Base-by-base conservation (phyloP, 2,113 vertebrate species). In the Sitta europaea region DNA sequence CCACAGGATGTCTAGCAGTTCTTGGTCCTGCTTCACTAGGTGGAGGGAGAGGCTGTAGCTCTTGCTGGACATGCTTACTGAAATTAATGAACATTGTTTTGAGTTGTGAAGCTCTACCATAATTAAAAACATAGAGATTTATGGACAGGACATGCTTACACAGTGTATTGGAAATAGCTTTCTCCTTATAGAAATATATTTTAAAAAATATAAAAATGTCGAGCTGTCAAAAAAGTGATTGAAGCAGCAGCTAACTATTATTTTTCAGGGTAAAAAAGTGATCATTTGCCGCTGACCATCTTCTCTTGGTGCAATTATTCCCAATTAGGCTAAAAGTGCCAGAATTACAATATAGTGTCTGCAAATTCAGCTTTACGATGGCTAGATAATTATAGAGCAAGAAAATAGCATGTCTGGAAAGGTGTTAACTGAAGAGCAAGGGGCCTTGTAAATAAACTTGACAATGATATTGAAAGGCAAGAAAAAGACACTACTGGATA, bases 331-430 rank as follows among this genome's bases (percentile, higher is more conserved):
- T 95, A 92, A 85, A 94, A 95, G 86, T 89, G 86, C 57, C 66
- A 85, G 65, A 96, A 95, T 95, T 90, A 94, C 80, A 78, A 91
- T 75, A 58, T 50, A 84, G 80, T 59, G 50, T 92, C 92, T 94
- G 88, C 79, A 94, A 96, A 94, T 91, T 95, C 87, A 92, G 48
- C 50, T 82, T 95, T 94, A 94, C 92, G 95, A 97, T 82, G 83
- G 45, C 73, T 85, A 72, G 86, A 90, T 97, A 97, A 97, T 97
- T 96, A 96, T 78, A 96, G 90, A 91, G 96, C n/a, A 91, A 62
- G 66, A 82, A 88, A 93, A 92, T 50, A 74, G 47, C 40, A 67
- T 61, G 72, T 88, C 74, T 90, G 63, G 67, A 67, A 90, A 68
- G 53, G 31, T 93, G 92, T 92, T 92, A 93, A 86, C 91, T 79